Evolutionary conservation across 2,888 invertebrate species (phyloP), one percentile per base, ranked within the genome.

Genomic region (Stenchaetothrips biformis): DNA sequence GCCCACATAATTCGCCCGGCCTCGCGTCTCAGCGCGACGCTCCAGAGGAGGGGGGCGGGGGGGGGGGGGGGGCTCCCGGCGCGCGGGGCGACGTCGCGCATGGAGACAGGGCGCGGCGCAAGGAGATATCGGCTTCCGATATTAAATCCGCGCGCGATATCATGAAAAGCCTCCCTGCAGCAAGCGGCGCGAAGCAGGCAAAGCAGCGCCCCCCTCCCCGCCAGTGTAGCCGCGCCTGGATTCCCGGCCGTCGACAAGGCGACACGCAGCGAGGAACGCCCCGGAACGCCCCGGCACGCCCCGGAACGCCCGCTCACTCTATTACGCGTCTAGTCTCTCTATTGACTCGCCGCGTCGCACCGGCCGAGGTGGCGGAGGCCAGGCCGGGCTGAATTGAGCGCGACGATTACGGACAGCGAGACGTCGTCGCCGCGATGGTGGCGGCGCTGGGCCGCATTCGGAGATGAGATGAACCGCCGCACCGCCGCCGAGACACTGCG

Each of bases 131-230:
- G 67, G 67, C 21, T 25, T 21, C 25, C 67, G 67, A 74, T 74
- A 74, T 74, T 74, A 74, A 74, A 74, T 74, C 67, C 67, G 67
- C 25, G 53, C 53, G 53, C 53, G 53, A 13, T 53, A 53, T 53
- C 53, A 18, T 53, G 53, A 53, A 18, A 53, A 25, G 11, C n/a
- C 62, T 37, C 37, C 37, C 37, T 37, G 37, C 37, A 37, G 37
- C 37, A 37, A 37, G 37, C 37, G 37, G 37, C 37, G 37, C 4
- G 37, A 37, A 37, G 37, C 37, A 37, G 37, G 37, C 37, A 4
- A 37, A 37, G 62, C 62, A n/a, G 67, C 67, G 8, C 67, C 25
- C 67, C 21, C 4, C 67, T 21, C 67, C 67, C 21, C 67, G 67
- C 62, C 62, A 9, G n/a, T n/a, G n/a, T 9, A 53, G 53, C 6